Evolutionary conservation across 2,113 vertebrate species (phyloP).

Genomic region (Casuarius casuarius): DNA sequence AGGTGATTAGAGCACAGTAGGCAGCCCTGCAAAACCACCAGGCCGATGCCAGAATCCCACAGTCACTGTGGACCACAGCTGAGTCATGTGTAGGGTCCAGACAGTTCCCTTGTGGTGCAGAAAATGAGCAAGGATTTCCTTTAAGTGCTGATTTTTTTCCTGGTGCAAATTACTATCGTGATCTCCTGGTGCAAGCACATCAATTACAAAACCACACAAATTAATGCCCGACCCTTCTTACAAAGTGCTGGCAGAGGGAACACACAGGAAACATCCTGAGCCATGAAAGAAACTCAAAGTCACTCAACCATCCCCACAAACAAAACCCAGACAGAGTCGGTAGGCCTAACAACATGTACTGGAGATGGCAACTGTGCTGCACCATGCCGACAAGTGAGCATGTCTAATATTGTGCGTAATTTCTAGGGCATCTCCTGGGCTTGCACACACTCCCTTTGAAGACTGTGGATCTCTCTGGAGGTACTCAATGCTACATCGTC

Average conservation of each 20-base stretch:
- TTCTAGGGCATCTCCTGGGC: background rate
- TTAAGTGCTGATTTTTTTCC: constrained; percentile 25
- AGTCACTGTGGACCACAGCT: constrained; percentile 5
- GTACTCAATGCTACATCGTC: background rate
- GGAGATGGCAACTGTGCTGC: background rate
- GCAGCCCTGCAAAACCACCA: constrained; percentile 17
- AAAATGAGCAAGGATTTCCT: constrained; percentile 39
- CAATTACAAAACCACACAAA: constrained; percentile 43
- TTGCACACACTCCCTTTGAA: background rate
- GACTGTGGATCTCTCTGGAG: background rate
- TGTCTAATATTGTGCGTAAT: background rate
- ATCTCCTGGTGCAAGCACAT: constrained; percentile 38
- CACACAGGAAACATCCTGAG: constrained; percentile 39
- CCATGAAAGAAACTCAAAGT: background rate
- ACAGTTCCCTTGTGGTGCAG: constrained; percentile 18
- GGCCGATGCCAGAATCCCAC: constrained; percentile 29
- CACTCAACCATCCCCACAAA: background rate
- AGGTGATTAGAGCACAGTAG: constrained; percentile 32
- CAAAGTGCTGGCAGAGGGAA: constrained; percentile 40
- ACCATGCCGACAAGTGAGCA: fast-evolving
- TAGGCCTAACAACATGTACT: background rate
- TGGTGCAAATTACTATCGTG: constrained; percentile 34
- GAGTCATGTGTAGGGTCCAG: constrained; percentile 35
- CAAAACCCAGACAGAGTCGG: background rate
- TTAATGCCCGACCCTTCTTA: constrained; percentile 55